Evolutionary conservation across 2,113 vertebrate genomes (phyloP), one percentile per base, ranked within the genome.

Genomic region (Scartelaos histophorus): DNA sequence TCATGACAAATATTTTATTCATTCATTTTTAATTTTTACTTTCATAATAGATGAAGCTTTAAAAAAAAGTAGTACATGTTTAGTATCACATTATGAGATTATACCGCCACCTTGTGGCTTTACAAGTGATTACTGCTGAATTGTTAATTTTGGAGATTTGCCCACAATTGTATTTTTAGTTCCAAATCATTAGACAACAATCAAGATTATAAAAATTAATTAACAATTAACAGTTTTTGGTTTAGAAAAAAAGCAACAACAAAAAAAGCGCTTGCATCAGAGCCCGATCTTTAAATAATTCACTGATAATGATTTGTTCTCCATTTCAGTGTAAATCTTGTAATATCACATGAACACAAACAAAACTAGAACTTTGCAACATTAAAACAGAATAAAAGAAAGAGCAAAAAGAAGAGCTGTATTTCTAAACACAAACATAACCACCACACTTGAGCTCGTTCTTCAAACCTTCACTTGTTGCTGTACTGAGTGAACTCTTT

Each of bases 401-500:
- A 49, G 13, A 49, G 15, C 17, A 5, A 49, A 49, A 49, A 49
- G 15, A 49, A 5, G 3, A 15, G n/a, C n/a, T 16, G 47, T 49
- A 17, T 49, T 49, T 49, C 16, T 49, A 49, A 49, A 17, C 47
- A 49, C 17, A n/a, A n/a, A n/a, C n/a, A n/a, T n/a, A n/a, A n/a
- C n/a, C n/a, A n/a, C n/a, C n/a, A n/a, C n/a, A n/a, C n/a, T n/a
- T 21, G 11, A 21, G 21, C 7, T 24, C 13, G 21, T 11, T 34
- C 24, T 34, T 17, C 12, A 61, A 10, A 3, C 16, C 24, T 70
- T 85, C 56, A 83, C 54, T 82, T 80, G 15, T 68, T 11, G 0
- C 25, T 85, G 73, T 87, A 89, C 16, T 81, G 71, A 3, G 85
- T 75, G 62, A 94, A 92, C 70, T 94, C 92, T 73, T 86, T 89